Evolutionary conservation across 2,888 invertebrate genomes (phyloP).

Genomic region (Polydrusus tereticollis): DNA sequence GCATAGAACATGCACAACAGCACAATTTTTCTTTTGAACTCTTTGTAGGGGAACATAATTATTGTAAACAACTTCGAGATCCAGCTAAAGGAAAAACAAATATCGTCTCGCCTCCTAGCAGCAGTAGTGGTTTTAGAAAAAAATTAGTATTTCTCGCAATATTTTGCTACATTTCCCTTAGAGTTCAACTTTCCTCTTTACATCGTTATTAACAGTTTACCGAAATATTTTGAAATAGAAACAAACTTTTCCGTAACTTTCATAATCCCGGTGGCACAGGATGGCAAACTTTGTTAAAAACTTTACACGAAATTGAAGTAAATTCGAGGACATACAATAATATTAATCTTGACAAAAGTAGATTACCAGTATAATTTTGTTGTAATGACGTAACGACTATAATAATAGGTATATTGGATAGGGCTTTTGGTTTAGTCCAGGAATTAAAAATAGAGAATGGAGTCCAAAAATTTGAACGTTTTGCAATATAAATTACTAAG

Average conservation of each 20-base stretch:
- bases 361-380: slow-evolving; percentile 46
- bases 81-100: too few species aligned
- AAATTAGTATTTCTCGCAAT: not conserved
- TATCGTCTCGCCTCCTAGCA: too few species aligned
- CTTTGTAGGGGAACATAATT: too few species aligned
- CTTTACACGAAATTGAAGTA: slow-evolving; percentile 34
- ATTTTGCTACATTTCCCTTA: not conserved
- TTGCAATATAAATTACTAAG: slow-evolving; percentile 19
- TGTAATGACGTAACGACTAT: slow-evolving; percentile 48
- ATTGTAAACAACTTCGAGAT: too few species aligned
- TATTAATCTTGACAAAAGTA: slow-evolving; percentile 48
- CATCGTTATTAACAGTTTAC: not conserved
- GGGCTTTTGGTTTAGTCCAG: slow-evolving; percentile 21
- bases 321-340: slow-evolving; percentile 52
- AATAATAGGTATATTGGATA: too few species aligned
- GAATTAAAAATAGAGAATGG: slow-evolving; percentile 36
- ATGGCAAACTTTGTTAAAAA: slow-evolving; percentile 34
- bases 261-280: slow-evolving; percentile 32
- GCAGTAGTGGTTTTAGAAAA: too few species aligned
- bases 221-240: slow-evolving; percentile 6
- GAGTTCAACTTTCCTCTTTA: not conserved
- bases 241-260: slow-evolving; percentile 35
- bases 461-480: slow-evolving; percentile 25
- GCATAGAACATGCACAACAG: too few species aligned
- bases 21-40: too few species aligned